Evolutionary conservation across 1,140 invertebrate species (phyloP), one percentile per base, ranked within the genome.

Genomic region (Zaprionus nigranus): DNA sequence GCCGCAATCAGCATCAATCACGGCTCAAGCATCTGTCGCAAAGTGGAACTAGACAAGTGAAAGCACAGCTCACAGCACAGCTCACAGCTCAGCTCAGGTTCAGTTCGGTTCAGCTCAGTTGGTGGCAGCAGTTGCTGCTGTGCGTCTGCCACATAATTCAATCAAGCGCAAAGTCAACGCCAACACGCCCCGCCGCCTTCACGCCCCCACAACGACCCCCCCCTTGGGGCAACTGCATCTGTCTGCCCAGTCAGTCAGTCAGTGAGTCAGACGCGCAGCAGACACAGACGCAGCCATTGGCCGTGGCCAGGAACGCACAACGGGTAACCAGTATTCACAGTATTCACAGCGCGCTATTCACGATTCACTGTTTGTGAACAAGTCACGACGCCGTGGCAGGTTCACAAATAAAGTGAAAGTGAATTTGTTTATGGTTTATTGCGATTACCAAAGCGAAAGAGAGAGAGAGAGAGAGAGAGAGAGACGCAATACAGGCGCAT

Each of bases 371-470:
- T 51, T 22, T 62, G 59, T 28, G 17, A 65, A 58, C 61, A 22
- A 57, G 58, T 51, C 66, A 51, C 66, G 58, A 69, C 43, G 60
- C 49, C 5, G 40, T 9, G 81, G 69, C 82, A 84, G 82, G 82
- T 84, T 84, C 83, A 90, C 81, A 85, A 90, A 90, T 90, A 88
- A 46, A 88, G 85, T 88, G 85, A 88, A 88, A 88, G 85, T 88
- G 85, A 88, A 88, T 88, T 88, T 88, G 85, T 90, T 88, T 88
- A 88, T 90, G 87, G 70, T 88, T 71, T 87, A 87, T 86, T 86
- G 82, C 82, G 82, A 86, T 86, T 86, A 87, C 82, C 83, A 86
- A 87, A 86, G 82, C 82, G 76, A 82, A 76, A 70, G 68, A 78
- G 57, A 71, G 11, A 36, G 34, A 11, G 1, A 13, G 11, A 36